These are phyloP conservation scores for Apis dorsata DNA, from an alignment of 1,140 invertebrate genomes.

Conservation along the genomic window DNA sequence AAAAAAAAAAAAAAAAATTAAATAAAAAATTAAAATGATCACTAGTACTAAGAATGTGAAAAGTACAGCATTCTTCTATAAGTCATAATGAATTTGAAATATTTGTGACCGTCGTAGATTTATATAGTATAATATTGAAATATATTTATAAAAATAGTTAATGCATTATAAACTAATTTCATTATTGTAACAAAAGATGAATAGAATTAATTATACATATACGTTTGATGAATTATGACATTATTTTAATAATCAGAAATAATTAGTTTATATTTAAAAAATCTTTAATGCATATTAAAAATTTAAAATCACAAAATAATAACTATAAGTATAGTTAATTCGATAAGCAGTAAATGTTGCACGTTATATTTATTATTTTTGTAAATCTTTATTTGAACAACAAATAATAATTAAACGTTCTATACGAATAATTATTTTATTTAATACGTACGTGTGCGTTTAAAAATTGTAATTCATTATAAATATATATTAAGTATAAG, in stretches of 20 bases:
- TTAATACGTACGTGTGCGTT: not conserved
- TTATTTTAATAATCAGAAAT: conserved; percentile 1
- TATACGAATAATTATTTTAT: conserved; percentile 11
- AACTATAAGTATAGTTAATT: not conserved
- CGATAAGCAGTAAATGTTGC: not conserved
- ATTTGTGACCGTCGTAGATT: conserved; percentile 1
- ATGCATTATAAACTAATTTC: conserved; percentile 2
- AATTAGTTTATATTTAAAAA: conserved; percentile 2
- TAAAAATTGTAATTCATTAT: conserved; percentile 5
- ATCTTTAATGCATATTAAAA: not conserved
- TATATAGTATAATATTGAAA: not conserved
- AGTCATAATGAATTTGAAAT: not conserved
- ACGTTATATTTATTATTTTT: conserved; percentile 45
- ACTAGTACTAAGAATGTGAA: not conserved
- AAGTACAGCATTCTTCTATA: not conserved
- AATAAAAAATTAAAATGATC: not conserved
- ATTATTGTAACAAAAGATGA: not conserved
- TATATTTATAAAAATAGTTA: conserved; percentile 25
- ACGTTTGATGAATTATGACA: conserved; percentile 5
- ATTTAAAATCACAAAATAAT: not conserved
- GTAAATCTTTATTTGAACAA: conserved; percentile 12
- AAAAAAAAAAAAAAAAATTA: conserved; percentile 1
- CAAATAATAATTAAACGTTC: not conserved
- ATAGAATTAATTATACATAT: not conserved
- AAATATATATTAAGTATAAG: not conserved